phyloP scores from a whole-genome alignment of 2,888 invertebrate genomes.

The Mystacides longicornis region DNA sequence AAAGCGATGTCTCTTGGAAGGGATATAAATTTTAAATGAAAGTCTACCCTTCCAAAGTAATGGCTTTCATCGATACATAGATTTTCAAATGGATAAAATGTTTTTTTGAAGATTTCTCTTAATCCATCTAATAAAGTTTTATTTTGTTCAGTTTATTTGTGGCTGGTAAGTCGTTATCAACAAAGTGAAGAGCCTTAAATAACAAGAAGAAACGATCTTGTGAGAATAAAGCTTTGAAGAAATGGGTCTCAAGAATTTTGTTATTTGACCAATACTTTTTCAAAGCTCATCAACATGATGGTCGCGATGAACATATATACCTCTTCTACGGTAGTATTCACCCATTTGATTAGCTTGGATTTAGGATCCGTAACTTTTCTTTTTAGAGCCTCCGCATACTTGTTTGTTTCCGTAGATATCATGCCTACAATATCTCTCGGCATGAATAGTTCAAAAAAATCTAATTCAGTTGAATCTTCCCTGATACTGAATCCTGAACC shows the following conservation, averaged over 20 bases:
- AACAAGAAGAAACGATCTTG: constrained; percentile 3
- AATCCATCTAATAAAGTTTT: neutral
- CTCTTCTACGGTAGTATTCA: neutral
- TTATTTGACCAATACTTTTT: constrained; percentile 2
- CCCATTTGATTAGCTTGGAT: constrained; percentile 6
- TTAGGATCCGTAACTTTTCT: neutral
- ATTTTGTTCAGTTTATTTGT: neutral
- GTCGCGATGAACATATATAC: constrained; percentile 1
- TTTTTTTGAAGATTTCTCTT: neutral
- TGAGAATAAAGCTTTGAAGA: neutral
- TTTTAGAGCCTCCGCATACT: constrained; percentile 4
- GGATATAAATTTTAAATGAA: constrained; percentile 8
- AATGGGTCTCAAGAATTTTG: neutral
- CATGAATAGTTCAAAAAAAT: constrained; percentile 2
- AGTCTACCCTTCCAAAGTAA: constrained; percentile 7
- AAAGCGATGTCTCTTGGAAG: constrained; percentile 9
- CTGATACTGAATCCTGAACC: neutral
- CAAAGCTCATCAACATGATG: neutral
- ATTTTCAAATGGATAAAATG: constrained; percentile 1
- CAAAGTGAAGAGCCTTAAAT: neutral
- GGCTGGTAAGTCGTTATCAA: neutral
- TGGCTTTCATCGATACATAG: constrained; percentile 4
- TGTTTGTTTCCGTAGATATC: constrained; percentile 2
- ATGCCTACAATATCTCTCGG: neutral
- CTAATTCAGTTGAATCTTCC: neutral